These are phyloP conservation scores for Leptinotarsa juncta DNA, from an alignment of 2,888 invertebrate genomes.

Conservation along the genomic window DNA sequence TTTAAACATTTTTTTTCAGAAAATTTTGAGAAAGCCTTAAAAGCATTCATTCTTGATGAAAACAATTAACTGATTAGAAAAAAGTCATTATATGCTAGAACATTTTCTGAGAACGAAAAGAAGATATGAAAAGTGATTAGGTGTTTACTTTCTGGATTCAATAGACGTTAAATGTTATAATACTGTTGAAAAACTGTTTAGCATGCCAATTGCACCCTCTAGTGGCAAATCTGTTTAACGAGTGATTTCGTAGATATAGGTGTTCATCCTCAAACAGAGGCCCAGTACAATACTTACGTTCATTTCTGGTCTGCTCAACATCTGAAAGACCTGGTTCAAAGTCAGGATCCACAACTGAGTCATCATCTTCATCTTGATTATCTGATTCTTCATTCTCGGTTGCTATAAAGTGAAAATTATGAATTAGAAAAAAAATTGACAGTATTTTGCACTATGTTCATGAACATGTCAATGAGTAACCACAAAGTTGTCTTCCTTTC, in stretches of 20 bases:
- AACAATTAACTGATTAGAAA: no score
- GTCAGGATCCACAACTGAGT: conserved; percentile 6
- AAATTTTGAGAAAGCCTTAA: no score
- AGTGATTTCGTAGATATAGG: background rate
- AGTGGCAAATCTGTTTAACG: background rate
- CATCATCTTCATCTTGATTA: background rate
- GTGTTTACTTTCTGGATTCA: no score
- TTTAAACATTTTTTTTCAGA: no score
- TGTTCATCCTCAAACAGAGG: background rate
- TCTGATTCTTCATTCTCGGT: conserved; percentile 6
- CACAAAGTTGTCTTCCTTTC: background rate
- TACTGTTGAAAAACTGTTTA: no score
- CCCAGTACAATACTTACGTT: background rate
- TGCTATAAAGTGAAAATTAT: background rate
- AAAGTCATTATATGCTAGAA: no score
- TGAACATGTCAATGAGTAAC: background rate
- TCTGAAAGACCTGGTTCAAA: conserved; percentile 7
- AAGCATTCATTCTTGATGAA: no score
- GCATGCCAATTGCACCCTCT: no score
- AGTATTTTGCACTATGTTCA: background rate
- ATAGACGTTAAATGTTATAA: no score
- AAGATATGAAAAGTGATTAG: no score
- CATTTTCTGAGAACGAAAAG: no score
- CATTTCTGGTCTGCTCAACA: background rate
- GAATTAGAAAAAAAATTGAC: background rate